Evolutionary conservation across 2,113 vertebrate species (phyloP).

Genomic region (Hyperoodon ampullatus): DNA sequence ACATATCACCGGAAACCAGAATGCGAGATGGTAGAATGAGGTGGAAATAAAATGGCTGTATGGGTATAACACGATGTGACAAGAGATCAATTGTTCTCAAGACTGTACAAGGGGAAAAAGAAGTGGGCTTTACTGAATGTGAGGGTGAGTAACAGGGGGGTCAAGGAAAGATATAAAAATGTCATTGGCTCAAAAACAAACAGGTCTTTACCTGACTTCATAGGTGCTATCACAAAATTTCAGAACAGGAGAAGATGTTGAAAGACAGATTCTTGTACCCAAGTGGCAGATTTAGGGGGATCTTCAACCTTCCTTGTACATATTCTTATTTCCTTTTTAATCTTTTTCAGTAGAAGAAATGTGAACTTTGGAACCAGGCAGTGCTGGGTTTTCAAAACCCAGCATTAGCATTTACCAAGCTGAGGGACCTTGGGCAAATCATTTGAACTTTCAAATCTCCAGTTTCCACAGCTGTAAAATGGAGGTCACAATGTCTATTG

Average conservation of each 20-base stretch:
- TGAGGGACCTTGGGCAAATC: neutral
- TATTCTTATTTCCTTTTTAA: neutral
- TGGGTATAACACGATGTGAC: neutral
- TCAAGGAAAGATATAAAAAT: neutral
- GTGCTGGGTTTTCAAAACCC: neutral
- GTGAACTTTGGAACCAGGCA: neutral
- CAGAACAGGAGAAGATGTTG: neutral
- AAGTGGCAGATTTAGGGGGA: neutral
- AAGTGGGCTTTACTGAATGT: neutral
- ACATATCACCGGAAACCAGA: neutral
- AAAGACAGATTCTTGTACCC: neutral
- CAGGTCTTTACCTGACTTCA: neutral
- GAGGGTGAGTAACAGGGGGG: accelerated
- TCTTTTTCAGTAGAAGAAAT: neutral
- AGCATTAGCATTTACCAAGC: neutral
- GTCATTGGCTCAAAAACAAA: neutral
- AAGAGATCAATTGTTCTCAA: neutral
- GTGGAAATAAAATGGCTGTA: neutral
- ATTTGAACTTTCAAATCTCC: neutral
- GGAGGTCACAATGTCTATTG: neutral
- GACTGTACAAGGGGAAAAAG: neutral
- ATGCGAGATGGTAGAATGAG: neutral
- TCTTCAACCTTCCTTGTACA: neutral
- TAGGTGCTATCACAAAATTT: neutral
- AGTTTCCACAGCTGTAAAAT: neutral